Percentiles rank a stretch among this genome's conserved stretches.
phyloP scores from a whole-genome alignment of 2,113 vertebrate genomes.

The Catagonus wagneri region DNA sequence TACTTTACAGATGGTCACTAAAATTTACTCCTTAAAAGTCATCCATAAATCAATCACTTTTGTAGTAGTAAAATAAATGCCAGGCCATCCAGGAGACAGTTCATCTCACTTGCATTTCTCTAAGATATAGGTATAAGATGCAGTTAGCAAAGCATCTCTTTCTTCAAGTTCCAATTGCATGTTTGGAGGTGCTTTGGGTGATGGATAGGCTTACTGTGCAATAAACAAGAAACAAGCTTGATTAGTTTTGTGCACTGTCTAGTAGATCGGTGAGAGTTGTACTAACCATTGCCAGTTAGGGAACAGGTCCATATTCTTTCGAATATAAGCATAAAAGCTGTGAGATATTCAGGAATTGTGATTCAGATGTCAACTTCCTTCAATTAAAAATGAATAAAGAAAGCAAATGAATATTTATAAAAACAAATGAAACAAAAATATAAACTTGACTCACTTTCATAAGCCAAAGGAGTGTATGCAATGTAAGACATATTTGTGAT shows the following conservation, averaged over 20 bases:
- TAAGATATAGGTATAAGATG: neutral
- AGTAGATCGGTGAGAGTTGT: neutral
- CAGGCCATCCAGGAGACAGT: neutral
- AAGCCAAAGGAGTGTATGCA: neutral
- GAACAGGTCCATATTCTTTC: slow-evolving; percentile 32
- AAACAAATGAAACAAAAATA: neutral
- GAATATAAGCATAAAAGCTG: slow-evolving; percentile 58
- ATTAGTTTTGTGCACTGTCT: slow-evolving; percentile 71
- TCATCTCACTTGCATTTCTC: neutral
- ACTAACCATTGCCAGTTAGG: slow-evolving; percentile 8
- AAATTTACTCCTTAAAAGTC: slow-evolving; percentile 64
- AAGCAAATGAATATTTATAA: neutral
- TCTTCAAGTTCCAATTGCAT: slow-evolving; percentile 55
- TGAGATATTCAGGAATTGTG: slow-evolving; percentile 59
- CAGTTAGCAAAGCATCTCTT: slow-evolving; percentile 17
- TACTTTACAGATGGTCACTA: slow-evolving; percentile 59
- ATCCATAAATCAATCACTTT: slow-evolving; percentile 37
- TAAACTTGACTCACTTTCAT: neutral
- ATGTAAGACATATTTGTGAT: neutral
- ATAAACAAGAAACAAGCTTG: slow-evolving; percentile 68
- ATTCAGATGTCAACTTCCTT: neutral
- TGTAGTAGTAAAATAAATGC: slow-evolving; percentile 52
- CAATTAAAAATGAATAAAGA: neutral
- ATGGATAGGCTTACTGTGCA: neutral
- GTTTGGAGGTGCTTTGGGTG: neutral